Percentiles rank a stretch among this genome's conserved stretches.
phyloP scores from a whole-genome alignment of 1,140 invertebrate species.

The Drosophila sp. region DNA sequence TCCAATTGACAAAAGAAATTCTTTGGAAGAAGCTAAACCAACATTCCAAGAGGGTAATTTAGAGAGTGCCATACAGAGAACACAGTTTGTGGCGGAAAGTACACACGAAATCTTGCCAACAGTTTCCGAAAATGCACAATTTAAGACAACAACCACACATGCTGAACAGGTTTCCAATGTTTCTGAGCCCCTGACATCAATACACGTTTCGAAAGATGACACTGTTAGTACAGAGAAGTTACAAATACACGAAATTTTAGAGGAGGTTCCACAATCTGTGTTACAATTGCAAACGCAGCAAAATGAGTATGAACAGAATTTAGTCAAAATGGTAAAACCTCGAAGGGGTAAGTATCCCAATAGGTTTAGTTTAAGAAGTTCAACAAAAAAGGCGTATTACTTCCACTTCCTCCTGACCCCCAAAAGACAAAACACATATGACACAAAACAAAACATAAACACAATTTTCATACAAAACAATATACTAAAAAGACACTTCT shows the following conservation, averaged over 20 bases:
- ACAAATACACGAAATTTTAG: conserved; percentile 15
- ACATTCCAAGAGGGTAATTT: conserved; percentile 9
- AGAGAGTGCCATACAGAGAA: conserved; percentile 40
- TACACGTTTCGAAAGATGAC: conserved; percentile 32
- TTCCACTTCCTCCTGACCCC: conserved; percentile 54
- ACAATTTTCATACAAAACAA: conserved; percentile 42
- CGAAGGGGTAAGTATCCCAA: conserved; percentile 56
- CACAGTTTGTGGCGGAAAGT: conserved; percentile 30
- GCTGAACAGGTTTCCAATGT: conserved; percentile 29
- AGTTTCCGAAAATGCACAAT: conserved; percentile 37
- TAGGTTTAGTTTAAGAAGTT: conserved; percentile 47
- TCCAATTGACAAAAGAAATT: background rate
- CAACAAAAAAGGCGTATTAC: conserved; percentile 77
- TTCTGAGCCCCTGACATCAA: conserved; percentile 28
- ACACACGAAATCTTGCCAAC: conserved; percentile 12
- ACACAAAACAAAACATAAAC: conserved; percentile 70
- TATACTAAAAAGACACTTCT: conserved; percentile 72
- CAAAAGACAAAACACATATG: conserved; percentile 74
- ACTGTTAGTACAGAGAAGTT: conserved; percentile 22
- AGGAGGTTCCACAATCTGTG: conserved; percentile 12
- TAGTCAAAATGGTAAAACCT: conserved; percentile 55
- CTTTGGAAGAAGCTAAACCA: conserved; percentile 24
- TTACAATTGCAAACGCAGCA: conserved; percentile 7
- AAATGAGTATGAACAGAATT: conserved; percentile 35
- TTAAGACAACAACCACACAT: conserved; percentile 18